Conservation (phyloP, 2,113 vertebrate genomes). For the Speoplatyrhinus poulsoni region DNA sequence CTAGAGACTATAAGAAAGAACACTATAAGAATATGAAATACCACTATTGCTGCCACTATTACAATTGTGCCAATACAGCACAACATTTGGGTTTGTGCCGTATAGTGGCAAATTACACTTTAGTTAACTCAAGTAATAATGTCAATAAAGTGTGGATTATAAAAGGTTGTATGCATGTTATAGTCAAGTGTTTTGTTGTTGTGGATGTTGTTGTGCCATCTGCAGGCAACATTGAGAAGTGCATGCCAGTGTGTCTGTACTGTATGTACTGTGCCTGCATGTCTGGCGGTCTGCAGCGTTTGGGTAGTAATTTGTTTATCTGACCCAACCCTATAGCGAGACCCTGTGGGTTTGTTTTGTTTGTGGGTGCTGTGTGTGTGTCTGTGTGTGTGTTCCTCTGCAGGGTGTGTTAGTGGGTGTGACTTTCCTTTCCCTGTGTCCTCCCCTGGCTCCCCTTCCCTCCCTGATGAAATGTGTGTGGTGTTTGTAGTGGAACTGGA, state of each 20-base stretch:
- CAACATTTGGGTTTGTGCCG: no score
- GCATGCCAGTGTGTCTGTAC: constrained; percentile 1
- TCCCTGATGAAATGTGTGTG: constrained; percentile 85
- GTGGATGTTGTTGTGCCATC: constrained; percentile 31
- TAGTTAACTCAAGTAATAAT: not conserved
- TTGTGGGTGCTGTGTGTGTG: constrained; percentile 40
- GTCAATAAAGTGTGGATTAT: not conserved
- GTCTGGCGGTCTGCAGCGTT: not conserved
- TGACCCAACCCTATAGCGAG: constrained; percentile 57
- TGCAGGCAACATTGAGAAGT: constrained; percentile 33
- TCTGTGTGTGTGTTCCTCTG: constrained; percentile 68
- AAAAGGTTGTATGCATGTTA: no score
- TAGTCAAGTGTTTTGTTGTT: not conserved
- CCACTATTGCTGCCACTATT: no score
- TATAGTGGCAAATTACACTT: not conserved
- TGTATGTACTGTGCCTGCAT: constrained; percentile 34
- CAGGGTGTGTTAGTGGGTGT: constrained; percentile 78
- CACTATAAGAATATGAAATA: no score
- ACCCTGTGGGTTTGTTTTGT: constrained; percentile 47
- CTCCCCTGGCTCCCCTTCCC: constrained; percentile 79
- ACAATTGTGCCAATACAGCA: no score
- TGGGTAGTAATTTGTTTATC: constrained; percentile 16
- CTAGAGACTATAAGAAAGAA: no score
- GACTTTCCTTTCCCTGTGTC: constrained; percentile 82
- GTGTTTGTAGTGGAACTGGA: constrained; percentile 94